Evolutionary conservation across 1,140 invertebrate genomes (phyloP).

Genomic region (Ceratoteleas bidentatus): DNA sequence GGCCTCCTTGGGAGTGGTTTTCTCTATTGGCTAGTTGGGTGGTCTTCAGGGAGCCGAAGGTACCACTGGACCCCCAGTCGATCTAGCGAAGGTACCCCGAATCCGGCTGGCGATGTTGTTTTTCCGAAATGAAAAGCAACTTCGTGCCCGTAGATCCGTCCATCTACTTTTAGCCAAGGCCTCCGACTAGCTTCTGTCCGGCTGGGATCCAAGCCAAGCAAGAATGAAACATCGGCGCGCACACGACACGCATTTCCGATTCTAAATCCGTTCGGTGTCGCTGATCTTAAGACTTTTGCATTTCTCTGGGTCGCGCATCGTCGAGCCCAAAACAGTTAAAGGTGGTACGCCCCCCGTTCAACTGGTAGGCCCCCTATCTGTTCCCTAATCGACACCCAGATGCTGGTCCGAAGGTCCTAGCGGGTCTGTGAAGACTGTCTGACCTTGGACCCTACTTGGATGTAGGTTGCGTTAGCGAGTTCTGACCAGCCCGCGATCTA

Average conservation of each 20-base stretch:
- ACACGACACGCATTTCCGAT: constrained; percentile 78
- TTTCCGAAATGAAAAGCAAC: constrained; percentile 46
- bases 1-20: no score
- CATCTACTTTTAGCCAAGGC: constrained; percentile 81
- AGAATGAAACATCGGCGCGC: constrained; percentile 67
- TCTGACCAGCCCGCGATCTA: no score
- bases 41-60: no score
- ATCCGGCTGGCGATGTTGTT: constrained; percentile 20
- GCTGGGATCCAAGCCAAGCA: constrained; percentile 69
- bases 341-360: no score
- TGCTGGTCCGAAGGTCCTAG: no score
- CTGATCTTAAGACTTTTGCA: constrained; percentile 62
- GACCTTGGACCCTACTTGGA: no score
- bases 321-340: constrained; percentile 54
- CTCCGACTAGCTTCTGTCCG: constrained; percentile 62
- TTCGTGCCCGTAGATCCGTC: constrained; percentile 54
- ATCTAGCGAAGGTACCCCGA: neutral
- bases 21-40: no score
- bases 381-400: no score
- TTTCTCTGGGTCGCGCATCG: constrained; percentile 47
- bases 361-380: no score
- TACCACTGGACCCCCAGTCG: no score
- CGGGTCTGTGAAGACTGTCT: no score
- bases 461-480: no score
- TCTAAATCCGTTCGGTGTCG: constrained; percentile 76